Evolutionary conservation across 2,797 vertebrate genomes (phyloP).

Genomic region (Enteromius mattozi): DNA sequence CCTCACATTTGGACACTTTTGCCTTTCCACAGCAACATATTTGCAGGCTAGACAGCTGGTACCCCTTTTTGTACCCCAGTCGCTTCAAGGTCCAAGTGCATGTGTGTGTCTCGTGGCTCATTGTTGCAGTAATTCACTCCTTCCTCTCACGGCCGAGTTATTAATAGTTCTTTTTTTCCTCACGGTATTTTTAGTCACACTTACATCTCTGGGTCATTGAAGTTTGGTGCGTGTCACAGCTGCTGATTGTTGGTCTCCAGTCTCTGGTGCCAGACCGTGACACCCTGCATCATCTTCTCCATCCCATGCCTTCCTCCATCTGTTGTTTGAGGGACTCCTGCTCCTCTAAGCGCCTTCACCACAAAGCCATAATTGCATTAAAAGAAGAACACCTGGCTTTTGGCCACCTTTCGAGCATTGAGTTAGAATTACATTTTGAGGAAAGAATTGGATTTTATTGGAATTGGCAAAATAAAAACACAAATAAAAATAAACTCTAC

Average conservation of each 20-base stretch:
- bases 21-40: slow-evolving; percentile 75
- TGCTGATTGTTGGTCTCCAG: slow-evolving; percentile 46
- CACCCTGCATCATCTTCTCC: slow-evolving; percentile 40
- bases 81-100: slow-evolving; percentile 74
- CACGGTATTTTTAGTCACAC: slow-evolving; percentile 79
- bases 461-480: slow-evolving; percentile 69
- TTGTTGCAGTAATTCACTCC: slow-evolving; percentile 78
- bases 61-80: slow-evolving; percentile 79
- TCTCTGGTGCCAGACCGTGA: slow-evolving; percentile 45
- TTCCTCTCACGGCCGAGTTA: slow-evolving; percentile 75
- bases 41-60: slow-evolving; percentile 81
- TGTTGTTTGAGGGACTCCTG: slow-evolving; percentile 45
- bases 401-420: slow-evolving; percentile 46
- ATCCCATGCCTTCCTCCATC: slow-evolving; percentile 47
- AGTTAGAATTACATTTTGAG: slow-evolving; percentile 47
- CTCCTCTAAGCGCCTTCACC: slow-evolving; percentile 32
- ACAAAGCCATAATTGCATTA: slow-evolving; percentile 48
- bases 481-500: slow-evolving; percentile 69
- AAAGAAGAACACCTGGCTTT: slow-evolving; percentile 47
- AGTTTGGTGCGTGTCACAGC: slow-evolving; percentile 70
- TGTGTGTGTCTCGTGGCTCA: slow-evolving; percentile 80
- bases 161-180: slow-evolving; percentile 76
- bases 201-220: slow-evolving; percentile 77
- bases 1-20: slow-evolving; percentile 78
- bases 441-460: slow-evolving; percentile 68